Evolutionary conservation across 2,797 vertebrate genomes (phyloP).

Genomic region (Florisuga fusca): DNA sequence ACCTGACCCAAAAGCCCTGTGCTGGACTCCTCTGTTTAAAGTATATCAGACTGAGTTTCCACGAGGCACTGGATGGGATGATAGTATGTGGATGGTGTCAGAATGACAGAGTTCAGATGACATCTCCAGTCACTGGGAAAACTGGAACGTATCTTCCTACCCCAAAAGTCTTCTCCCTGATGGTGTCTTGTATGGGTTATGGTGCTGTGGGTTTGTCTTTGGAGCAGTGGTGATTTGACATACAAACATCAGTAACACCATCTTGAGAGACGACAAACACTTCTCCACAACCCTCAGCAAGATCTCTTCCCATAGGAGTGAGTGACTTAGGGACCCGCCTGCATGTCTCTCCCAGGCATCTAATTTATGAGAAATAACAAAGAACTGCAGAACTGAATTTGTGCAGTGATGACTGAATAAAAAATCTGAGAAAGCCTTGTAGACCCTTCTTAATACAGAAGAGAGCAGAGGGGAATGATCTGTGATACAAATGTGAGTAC

Average conservation of each 20-base stretch:
- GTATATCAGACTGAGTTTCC: not conserved
- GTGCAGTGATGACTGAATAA: not conserved
- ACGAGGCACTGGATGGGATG: not conserved
- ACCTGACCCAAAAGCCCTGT: not conserved
- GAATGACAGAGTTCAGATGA: not conserved
- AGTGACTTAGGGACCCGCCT: not conserved
- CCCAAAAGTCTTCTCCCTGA: not conserved
- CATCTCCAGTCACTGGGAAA: not conserved
- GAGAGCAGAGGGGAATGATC: not conserved
- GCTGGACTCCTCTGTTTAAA: not conserved
- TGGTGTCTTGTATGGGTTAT: not conserved
- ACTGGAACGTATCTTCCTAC: not conserved
- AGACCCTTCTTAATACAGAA: not conserved
- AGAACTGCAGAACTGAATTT: not conserved
- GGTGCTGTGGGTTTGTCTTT: not conserved
- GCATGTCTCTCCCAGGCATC: not conserved
- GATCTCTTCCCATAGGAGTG: no score
- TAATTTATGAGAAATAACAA: not conserved
- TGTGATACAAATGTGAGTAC: not conserved
- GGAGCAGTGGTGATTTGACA: not conserved
- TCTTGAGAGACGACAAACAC: accelerated
- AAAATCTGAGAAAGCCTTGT: not conserved
- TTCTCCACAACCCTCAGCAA: not conserved
- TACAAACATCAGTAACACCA: not conserved
- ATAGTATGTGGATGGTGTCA: not conserved